phyloP scores from a whole-genome alignment of 2,113 vertebrate genomes.

The Gallinago jamesoni region DNA sequence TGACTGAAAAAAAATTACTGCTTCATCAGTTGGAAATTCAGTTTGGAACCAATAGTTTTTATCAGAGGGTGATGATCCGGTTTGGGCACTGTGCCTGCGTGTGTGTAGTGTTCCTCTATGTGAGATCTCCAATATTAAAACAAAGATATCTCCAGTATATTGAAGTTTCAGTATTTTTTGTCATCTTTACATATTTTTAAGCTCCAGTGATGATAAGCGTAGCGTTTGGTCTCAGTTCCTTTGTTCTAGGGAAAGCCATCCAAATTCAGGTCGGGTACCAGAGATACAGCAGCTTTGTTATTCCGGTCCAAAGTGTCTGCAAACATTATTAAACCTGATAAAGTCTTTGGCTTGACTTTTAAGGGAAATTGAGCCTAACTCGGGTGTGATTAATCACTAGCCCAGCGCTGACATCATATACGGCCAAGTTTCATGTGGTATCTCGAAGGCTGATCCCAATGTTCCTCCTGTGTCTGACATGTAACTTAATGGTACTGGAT shows the following conservation, averaged over 20 bases:
- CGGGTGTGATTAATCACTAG: not conserved
- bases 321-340: not conserved
- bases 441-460: not conserved
- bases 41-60: not conserved
- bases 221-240: not conserved
- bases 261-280: not conserved
- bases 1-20: not conserved
- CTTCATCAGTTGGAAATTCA: not conserved
- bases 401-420: not conserved
- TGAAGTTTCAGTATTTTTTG: not conserved
- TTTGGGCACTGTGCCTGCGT: not conserved
- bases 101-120: not conserved
- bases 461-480: not conserved
- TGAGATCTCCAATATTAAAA: not conserved
- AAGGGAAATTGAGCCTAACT: not conserved
- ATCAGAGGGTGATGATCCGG: not conserved
- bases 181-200: not conserved
- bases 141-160: not conserved
- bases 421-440: not conserved
- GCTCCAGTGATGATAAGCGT: not conserved
- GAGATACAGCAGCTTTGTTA: not conserved
- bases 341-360: conserved; percentile 4
- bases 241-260: not conserved
- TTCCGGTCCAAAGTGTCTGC: not conserved
- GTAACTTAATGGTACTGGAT: not conserved